Evolutionary conservation across 2,113 vertebrate genomes (phyloP).

Genomic region (Ochotona curzoniae): DNA sequence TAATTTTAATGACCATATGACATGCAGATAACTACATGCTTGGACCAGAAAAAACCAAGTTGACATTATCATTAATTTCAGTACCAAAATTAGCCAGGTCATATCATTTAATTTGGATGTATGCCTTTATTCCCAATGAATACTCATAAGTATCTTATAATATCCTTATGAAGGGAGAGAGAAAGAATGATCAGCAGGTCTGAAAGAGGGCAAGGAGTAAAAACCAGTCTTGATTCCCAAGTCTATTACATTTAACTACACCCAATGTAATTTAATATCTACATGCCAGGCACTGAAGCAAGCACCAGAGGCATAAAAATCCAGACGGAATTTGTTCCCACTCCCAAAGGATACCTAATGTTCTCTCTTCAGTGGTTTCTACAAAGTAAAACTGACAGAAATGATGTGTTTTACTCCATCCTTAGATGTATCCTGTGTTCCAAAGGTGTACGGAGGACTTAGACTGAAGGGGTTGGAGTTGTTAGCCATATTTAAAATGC

Average conservation of each 20-base stretch:
- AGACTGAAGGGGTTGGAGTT: neutral
- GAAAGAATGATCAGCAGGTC: neutral
- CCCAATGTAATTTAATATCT: neutral
- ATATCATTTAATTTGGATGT: constrained; percentile 40
- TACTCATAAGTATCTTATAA: constrained; percentile 70
- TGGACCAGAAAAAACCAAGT: neutral
- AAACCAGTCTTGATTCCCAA: neutral
- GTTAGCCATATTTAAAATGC: neutral
- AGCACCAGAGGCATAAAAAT: neutral
- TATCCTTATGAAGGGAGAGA: neutral
- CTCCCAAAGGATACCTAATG: neutral
- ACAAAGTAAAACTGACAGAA: neutral
- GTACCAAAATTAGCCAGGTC: constrained; percentile 51
- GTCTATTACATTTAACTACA: neutral
- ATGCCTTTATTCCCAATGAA: constrained; percentile 52
- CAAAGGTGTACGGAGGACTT: neutral
- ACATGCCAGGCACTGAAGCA: too few species aligned
- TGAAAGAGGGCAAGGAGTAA: neutral
- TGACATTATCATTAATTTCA: constrained; percentile 44
- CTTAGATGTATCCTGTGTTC: neutral
- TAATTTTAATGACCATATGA: neutral
- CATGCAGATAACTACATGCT: neutral
- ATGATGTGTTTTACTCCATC: neutral
- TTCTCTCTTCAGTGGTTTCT: neutral
- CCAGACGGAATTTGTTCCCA: neutral